These are phyloP conservation scores for Hemichromis elongatus DNA, from an alignment of 2,113 vertebrate genomes.

Conservation along the genomic window DNA sequence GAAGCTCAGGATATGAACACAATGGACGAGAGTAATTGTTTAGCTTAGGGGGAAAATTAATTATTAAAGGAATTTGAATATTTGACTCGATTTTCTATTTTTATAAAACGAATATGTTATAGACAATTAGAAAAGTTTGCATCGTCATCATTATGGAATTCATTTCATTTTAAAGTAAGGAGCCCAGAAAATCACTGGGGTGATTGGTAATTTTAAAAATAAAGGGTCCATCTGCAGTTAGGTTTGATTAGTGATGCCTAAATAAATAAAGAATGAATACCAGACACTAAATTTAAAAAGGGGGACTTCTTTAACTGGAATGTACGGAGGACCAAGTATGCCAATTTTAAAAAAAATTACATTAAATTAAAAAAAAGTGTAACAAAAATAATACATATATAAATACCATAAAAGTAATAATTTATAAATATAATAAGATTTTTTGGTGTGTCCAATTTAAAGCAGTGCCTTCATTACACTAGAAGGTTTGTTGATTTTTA, in stretches of 20 bases:
- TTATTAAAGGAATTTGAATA: neutral
- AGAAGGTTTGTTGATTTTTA: neutral
- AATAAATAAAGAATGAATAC: neutral
- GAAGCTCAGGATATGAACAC: neutral
- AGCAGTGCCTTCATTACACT: neutral
- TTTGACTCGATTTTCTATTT: neutral
- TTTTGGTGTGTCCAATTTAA: neutral
- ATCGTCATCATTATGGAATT: neutral
- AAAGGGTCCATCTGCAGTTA: neutral
- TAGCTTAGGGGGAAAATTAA: neutral
- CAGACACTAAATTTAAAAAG: neutral
- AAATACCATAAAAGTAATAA: neutral
- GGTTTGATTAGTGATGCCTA: neutral
- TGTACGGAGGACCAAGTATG: neutral
- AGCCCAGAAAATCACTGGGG: neutral
- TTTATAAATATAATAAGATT: neutral
- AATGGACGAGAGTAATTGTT: neutral
- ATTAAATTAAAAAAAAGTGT: neutral
- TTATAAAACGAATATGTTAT: neutral
- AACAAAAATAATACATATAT: neutral
- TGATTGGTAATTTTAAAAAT: neutral
- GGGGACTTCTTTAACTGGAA: neutral
- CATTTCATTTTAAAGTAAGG: neutral
- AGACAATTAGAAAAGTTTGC: neutral
- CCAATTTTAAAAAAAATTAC: neutral